These are phyloP conservation scores for Gobiocypris rarus DNA, from an alignment of 2,113 vertebrate genomes.

Conservation along the genomic window DNA sequence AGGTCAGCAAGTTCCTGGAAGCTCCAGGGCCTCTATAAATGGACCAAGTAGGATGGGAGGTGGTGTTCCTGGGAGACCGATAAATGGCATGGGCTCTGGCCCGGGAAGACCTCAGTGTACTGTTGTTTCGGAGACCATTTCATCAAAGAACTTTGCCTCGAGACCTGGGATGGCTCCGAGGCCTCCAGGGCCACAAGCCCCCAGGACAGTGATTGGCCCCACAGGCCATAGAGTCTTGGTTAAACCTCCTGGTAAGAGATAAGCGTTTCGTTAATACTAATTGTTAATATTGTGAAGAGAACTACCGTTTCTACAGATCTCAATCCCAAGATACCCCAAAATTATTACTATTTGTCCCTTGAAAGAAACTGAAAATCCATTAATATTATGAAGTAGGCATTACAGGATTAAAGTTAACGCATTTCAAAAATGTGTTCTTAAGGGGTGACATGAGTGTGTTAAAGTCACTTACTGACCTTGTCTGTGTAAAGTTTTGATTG, in stretches of 20 bases:
- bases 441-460: no score
- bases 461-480: no score
- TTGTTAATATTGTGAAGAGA: neutral
- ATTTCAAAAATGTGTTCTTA: no score
- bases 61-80: conserved; percentile 54
- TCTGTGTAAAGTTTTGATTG: no score
- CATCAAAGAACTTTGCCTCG: conserved; percentile 87
- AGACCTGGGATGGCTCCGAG: conserved; percentile 71
- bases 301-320: neutral
- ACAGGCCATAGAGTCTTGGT: conserved; percentile 71
- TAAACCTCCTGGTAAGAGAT: conserved; percentile 74
- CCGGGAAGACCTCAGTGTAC: conserved; percentile 86
- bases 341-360: neutral
- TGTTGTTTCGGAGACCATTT: conserved; percentile 95
- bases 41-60: conserved; percentile 56
- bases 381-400: no score
- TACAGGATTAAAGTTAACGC: no score
- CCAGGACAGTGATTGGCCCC: conserved; percentile 70
- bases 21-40: conserved; percentile 44
- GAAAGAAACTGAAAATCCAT: no score
- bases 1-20: conserved; percentile 54
- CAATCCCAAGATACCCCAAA: neutral
- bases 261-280: neutral
- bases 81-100: conserved; percentile 65
- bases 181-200: conserved; percentile 59